Evolutionary conservation across 2,113 vertebrate species (phyloP).

Genomic region (Oxygymnocypris stewartii): DNA sequence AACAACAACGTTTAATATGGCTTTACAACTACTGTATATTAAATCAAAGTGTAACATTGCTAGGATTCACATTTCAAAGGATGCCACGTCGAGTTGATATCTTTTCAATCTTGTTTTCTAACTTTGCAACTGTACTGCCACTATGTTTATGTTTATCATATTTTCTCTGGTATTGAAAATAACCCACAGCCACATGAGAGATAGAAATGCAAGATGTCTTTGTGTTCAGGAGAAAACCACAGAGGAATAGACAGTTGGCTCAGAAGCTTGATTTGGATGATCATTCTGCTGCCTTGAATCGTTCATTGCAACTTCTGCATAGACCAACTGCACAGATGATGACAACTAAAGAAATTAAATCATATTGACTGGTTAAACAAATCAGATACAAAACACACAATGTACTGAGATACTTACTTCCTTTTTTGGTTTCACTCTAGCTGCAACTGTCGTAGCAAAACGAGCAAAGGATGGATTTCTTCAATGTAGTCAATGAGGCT

Average conservation of each 20-base stretch:
- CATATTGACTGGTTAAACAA: not conserved
- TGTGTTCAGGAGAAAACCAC: constrained; percentile 56
- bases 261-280: not conserved
- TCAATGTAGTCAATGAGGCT: too few species aligned
- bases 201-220: not conserved
- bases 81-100: not conserved
- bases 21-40: not conserved
- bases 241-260: constrained; percentile 62
- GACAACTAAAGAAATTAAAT: not conserved
- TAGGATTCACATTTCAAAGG: not conserved
- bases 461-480: too few species aligned
- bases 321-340: constrained; percentile 64
- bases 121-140: not conserved
- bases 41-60: not conserved
- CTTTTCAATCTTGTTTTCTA: not conserved
- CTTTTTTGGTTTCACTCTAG: constrained; percentile 41
- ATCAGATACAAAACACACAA: not conserved
- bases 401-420: constrained; percentile 61
- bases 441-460: too few species aligned
- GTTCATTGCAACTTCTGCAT: constrained; percentile 62
- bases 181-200: not conserved
- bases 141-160: not conserved
- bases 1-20: too few species aligned
- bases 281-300: not conserved
- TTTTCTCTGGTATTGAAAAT: not conserved